Base-by-base conservation (phyloP, 2,797 vertebrate genomes). In the Phylloscopus collybita region DNA sequence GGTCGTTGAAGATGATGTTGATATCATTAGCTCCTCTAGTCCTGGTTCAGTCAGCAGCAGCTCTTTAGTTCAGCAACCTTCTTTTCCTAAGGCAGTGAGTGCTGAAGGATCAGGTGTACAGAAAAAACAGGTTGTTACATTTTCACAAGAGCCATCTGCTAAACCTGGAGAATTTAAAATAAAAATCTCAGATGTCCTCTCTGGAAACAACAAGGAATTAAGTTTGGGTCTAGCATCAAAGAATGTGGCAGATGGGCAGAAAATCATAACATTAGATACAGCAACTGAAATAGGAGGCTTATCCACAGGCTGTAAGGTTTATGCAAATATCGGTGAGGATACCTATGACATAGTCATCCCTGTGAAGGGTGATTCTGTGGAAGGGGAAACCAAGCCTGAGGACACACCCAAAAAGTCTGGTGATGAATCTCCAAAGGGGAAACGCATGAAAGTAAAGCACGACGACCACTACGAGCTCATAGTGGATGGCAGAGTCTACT, bases 401-500 rank as follows among this genome's bases (percentile, higher is more conserved):
- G 97, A 98, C 30, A 29, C 78, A 0, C 97, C 98, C 7, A 96
- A 45, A 93, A 96, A 96, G 1, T 95, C 97, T 29, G 96, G 71
- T 11, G 98, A 97, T 13, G 96, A 98, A 69, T 50, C 96, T 6
- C 91, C 98, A 1, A 98, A 97, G 94, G 98, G 97, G 85, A 99
- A 99, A 72, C 99, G 97, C 75, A 96, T 98, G 87, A 99, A 99
- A 96, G 97, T 98, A 1, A 99, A 99, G 94, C 98, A 98, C 0
- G 99, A 99, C 21, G 99, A 99, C 95, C 99, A 99, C 85, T 99
- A 99, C 9, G 99, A 99, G 97, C 98, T 99, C 27, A 98, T 99
- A 80, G 99, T 99, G 98, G 99, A 99, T 6, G 99, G 99, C 44
- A 99, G 99, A 96, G 99, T 99, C 40, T 99, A 99, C 97, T 99